Evolutionary conservation across 2,113 vertebrate species (phyloP), one percentile per base, ranked within the genome.

Genomic region (Xyliphius kryptos): DNA sequence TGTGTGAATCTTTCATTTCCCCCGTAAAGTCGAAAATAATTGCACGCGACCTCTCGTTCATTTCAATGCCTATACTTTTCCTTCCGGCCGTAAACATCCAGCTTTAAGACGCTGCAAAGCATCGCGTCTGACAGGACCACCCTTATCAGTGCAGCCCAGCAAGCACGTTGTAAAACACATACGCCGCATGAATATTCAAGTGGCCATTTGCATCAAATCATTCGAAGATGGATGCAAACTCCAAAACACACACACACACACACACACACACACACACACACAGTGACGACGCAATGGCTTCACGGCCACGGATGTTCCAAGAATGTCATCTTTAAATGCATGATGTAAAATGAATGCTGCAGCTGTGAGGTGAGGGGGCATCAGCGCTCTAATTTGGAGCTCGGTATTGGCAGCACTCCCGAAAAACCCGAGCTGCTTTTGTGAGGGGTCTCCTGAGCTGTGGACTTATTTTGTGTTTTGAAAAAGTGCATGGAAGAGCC

Each of bases 181-280:
- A 65, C 61, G 32, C 37, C 26, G 4, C 61, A 70, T 70, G 68
- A 70, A 70, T 70, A 70, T 70, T 70, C 68, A 70, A 58, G 56
- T 53, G 49, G 61, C 55, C 55, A 64, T 70, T 70, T 70, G 61
- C 68, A 70, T 70, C 57, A 58, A 70, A 70, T 70, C 56, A 55
- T 59, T 65, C 52, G 57, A 59, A 59, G 50, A 64, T 59, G 68
- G 61, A 59, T 64, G 58, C 43, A 37, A 49, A 48, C 55, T 70
- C 19, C 43, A 64, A 52, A 52, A 61, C 56, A 69, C 26, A 32
- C 26, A 32, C 26, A 69, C 26, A 32, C 26, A 32, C 26, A 32
- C 26, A 32, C 26, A 26, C 22, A 26, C 22, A 26, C 22, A 32
- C 26, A 32, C 26, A 32, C 26, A 32, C 26, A 32, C 26, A 32